Evolutionary conservation across 2,797 vertebrate species (phyloP).

Genomic region (Eremophila alpestris): DNA sequence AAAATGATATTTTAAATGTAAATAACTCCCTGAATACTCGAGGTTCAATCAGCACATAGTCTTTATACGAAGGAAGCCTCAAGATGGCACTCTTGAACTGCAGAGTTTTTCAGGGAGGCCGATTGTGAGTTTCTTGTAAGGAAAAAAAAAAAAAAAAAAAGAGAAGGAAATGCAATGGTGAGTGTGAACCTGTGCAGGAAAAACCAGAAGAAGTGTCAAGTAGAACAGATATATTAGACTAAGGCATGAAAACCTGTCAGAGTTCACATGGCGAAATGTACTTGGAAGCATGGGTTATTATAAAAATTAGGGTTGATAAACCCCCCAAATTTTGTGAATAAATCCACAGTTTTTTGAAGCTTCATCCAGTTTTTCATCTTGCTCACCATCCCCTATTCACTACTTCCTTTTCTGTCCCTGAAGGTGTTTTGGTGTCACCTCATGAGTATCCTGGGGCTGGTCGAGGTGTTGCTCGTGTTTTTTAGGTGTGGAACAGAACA

Average conservation of each 20-base stretch:
- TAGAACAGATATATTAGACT: background rate
- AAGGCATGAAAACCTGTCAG: background rate
- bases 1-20: background rate
- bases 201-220: constrained; percentile 24
- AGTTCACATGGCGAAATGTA: background rate
- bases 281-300: background rate
- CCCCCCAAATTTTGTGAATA: background rate
- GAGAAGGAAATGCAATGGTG: background rate
- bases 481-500: background rate
- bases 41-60: background rate
- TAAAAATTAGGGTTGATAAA: background rate
- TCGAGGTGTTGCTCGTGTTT: background rate
- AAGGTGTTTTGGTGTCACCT: background rate
- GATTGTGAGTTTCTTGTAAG: background rate
- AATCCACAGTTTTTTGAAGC: background rate
- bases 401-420: background rate
- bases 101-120: constrained; percentile 46
- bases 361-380: background rate
- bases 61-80: constrained; percentile 60
- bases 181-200: constrained; percentile 23
- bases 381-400: background rate
- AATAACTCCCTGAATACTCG: background rate
- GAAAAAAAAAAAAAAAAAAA: background rate
- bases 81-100: constrained; percentile 81
- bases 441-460: background rate